Evolutionary conservation across 2,797 vertebrate species (phyloP).

Genomic region (Falco naumanni): DNA sequence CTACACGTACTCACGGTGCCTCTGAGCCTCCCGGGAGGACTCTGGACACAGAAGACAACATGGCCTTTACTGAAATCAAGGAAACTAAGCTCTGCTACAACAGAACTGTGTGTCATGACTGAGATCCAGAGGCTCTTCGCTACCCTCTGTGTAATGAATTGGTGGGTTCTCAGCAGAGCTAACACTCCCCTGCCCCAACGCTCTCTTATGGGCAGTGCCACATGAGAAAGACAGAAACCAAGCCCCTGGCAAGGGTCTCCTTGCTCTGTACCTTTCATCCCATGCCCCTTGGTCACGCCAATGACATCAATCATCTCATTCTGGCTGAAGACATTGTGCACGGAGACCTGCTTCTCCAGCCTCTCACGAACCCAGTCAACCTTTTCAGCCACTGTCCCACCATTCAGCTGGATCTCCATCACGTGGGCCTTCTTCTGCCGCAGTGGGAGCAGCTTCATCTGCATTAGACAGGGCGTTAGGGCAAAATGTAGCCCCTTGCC

Average conservation of each 20-base stretch:
- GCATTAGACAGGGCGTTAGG: background rate
- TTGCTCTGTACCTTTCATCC: constrained; percentile 86
- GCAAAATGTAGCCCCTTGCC: accelerated
- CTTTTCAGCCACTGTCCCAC: constrained; percentile 88
- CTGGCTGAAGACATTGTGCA: constrained; percentile 87
- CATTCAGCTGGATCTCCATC: constrained; percentile 95
- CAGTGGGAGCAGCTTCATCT: constrained; percentile 91
- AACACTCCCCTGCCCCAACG: background rate
- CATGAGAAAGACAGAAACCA: background rate
- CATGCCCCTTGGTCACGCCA: constrained; percentile 90
- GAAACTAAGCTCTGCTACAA: background rate
- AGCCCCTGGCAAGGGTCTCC: background rate
- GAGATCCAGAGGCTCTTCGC: background rate
- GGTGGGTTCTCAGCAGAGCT: background rate
- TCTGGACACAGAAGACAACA: background rate
- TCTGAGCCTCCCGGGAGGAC: background rate
- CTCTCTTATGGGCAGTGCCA: background rate
- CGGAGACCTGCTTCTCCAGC: constrained; percentile 88
- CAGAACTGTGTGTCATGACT: background rate
- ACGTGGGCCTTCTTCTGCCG: constrained; percentile 93
- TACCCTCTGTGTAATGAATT: background rate
- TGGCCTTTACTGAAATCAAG: background rate
- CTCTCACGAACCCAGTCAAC: constrained; percentile 91
- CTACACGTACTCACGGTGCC: background rate
- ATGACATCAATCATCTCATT: constrained; percentile 94